These are phyloP conservation scores for Papilio gigon DNA, from an alignment of 2,888 invertebrate genomes.

Conservation along the genomic window DNA sequence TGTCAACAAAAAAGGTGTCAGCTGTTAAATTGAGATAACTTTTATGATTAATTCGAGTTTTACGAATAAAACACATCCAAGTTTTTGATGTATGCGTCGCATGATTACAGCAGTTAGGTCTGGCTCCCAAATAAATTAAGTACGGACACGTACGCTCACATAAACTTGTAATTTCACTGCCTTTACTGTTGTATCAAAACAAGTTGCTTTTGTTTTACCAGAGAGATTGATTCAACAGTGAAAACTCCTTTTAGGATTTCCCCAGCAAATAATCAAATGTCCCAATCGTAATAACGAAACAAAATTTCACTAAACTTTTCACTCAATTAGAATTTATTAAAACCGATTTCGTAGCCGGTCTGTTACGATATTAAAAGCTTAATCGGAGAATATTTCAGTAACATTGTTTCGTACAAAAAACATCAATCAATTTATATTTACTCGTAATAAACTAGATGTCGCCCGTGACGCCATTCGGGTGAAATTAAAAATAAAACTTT, in stretches of 20 bases:
- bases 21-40: background rate
- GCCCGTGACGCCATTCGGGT: no score
- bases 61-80: background rate
- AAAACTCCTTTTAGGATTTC: background rate
- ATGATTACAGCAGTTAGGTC: slow-evolving; percentile 6
- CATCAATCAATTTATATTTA: no score
- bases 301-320: background rate
- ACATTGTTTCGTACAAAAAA: background rate
- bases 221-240: background rate
- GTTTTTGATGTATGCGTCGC: slow-evolving; percentile 8
- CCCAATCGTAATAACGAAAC: background rate
- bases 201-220: background rate
- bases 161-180: background rate
- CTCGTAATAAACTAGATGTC: no score
- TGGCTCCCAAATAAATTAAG: background rate
- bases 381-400: background rate
- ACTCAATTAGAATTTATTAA: background rate
- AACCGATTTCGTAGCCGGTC: background rate
- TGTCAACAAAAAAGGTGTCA: background rate
- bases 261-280: background rate
- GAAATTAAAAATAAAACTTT: no score
- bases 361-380: background rate
- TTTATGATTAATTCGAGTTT: background rate
- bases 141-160: background rate
- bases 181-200: background rate